These are phyloP conservation scores for Taphrorychus bicolor DNA, from an alignment of 2,888 invertebrate species.

Conservation along the genomic window DNA sequence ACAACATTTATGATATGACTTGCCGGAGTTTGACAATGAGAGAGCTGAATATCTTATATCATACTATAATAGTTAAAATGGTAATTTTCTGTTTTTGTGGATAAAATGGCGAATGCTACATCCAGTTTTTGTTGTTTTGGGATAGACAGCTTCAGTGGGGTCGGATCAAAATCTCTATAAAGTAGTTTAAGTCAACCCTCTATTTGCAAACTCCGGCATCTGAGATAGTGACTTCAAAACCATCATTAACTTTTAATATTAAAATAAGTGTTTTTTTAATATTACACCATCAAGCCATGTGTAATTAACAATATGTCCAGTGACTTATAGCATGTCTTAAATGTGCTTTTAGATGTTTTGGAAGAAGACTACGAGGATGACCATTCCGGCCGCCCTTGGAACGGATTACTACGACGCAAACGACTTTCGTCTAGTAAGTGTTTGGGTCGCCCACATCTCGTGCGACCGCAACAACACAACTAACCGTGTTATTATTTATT, in stretches of 20 bases:
- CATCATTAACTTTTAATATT: too few species aligned
- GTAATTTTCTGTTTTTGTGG: too few species aligned
- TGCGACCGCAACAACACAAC: not conserved
- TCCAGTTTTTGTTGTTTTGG: too few species aligned
- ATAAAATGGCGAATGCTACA: too few species aligned
- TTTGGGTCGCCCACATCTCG: slow-evolving; percentile 18
- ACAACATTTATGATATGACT: too few species aligned
- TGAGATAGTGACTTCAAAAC: not conserved
- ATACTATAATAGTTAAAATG: too few species aligned
- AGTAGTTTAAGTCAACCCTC: too few species aligned
- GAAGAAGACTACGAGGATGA: slow-evolving; percentile 64
- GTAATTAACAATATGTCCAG: slow-evolving; percentile 10
- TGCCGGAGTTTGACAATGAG: too few species aligned
- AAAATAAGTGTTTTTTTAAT: not conserved
- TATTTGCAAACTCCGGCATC: too few species aligned
- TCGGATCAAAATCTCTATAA: too few species aligned
- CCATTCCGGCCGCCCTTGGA: slow-evolving; percentile 41
- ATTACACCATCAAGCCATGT: not conserved
- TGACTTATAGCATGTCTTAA: slow-evolving; percentile 38
- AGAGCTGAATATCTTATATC: too few species aligned
- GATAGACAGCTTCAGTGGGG: too few species aligned
- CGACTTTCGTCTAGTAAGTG: slow-evolving; percentile 69
- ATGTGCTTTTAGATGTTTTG: slow-evolving; percentile 61
- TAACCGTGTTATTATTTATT: slow-evolving; percentile 12
- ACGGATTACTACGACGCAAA: slow-evolving; percentile 54